Evolutionary conservation across 2,113 vertebrate genomes (phyloP).

Genomic region (Bungarus multicinctus): DNA sequence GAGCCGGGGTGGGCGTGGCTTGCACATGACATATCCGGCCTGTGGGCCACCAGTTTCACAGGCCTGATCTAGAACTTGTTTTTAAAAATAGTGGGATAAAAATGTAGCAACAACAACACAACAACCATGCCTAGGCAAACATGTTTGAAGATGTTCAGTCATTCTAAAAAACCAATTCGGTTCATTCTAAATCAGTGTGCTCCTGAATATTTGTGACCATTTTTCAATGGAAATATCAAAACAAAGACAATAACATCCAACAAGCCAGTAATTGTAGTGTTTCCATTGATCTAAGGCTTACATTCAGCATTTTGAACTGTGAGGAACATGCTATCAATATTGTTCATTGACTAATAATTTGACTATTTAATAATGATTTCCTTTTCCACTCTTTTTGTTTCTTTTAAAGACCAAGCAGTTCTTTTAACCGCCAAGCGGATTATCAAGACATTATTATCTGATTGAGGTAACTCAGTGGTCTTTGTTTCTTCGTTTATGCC

Average conservation of each 20-base stretch:
- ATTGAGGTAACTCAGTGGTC: conserved; percentile 11
- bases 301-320: conserved; percentile 30
- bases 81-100: neutral
- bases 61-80: neutral
- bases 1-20: no score
- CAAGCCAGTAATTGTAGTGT: neutral
- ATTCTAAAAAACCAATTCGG: conserved; percentile 27
- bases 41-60: no score
- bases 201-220: conserved; percentile 9
- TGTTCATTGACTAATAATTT: neutral
- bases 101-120: neutral
- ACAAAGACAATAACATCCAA: neutral
- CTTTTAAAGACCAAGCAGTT: neutral
- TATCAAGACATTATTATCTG: neutral
- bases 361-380: neutral
- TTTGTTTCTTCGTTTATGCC: neutral
- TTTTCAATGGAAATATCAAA: neutral
- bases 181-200: conserved; percentile 17
- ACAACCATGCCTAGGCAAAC: neutral
- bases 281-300: conserved; percentile 41
- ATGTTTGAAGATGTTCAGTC: neutral
- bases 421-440: neutral
- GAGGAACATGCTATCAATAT: conserved; percentile 5
- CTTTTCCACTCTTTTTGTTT: neutral
- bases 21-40: no score